phyloP scores from a whole-genome alignment of 2,888 invertebrate species.

The Acrobasis suavella region DNA sequence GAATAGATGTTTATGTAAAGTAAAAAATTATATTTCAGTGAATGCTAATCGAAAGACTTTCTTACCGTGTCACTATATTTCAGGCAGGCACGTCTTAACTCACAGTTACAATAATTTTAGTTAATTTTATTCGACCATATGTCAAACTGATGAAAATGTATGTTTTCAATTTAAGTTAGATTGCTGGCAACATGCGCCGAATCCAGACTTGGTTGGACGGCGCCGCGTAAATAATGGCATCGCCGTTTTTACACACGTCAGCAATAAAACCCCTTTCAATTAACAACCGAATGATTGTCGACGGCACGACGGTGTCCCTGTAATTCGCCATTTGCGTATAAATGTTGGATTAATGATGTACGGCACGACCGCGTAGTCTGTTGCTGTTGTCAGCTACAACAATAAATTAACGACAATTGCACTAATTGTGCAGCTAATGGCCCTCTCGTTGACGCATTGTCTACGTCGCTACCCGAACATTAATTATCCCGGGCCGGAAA shows the following conservation, averaged over 20 bases:
- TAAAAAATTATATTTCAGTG: too few species aligned
- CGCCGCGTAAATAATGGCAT: constrained; percentile 12
- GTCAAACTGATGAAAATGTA: too few species aligned
- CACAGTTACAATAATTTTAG: too few species aligned
- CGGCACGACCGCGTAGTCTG: constrained; percentile 33
- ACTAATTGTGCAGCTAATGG: constrained; percentile 79
- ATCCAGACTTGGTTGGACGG: background rate
- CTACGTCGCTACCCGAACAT: constrained; percentile 61
- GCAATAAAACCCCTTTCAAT: constrained; percentile 18
- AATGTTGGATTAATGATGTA: constrained; percentile 20
- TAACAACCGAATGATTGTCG: constrained; percentile 15
- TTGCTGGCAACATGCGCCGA: background rate
- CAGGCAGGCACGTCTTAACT: too few species aligned
- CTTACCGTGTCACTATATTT: too few species aligned
- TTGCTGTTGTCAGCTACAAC: constrained; percentile 55
- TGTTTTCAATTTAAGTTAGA: background rate
- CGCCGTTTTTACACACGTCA: constrained; percentile 13
- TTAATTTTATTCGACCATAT: too few species aligned
- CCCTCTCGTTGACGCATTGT: constrained; percentile 69
- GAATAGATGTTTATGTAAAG: too few species aligned
- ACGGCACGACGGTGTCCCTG: background rate
- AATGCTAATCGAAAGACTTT: too few species aligned
- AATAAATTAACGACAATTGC: constrained; percentile 80
- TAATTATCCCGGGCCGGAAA: constrained; percentile 61
- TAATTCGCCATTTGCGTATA: constrained; percentile 18